These are phyloP conservation scores for Sebastes hubbsi DNA, from an alignment of 2,797 vertebrate species.

Conservation along the genomic window DNA sequence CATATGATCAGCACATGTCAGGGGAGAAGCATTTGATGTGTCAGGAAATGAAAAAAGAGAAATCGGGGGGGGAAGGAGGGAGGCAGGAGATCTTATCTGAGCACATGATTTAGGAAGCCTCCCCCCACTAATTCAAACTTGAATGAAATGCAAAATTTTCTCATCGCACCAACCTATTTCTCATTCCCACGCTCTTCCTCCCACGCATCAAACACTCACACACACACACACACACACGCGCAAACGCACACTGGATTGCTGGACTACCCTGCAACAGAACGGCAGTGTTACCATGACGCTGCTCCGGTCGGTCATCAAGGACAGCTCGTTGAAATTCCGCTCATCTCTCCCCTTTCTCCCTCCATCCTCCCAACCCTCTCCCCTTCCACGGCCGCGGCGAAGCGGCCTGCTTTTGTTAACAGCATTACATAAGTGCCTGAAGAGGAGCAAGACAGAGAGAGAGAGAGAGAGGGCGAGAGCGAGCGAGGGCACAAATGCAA, in stretches of 20 bases:
- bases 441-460: conserved; percentile 14
- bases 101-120: conserved; percentile 28
- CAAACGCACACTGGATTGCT: conserved; percentile 9
- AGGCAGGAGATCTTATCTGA: conserved; percentile 4
- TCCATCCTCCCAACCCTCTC: conserved; percentile 43
- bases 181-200: conserved; percentile 22
- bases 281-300: conserved; percentile 56
- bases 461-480: background rate
- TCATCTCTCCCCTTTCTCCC: conserved; percentile 48
- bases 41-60: conserved; percentile 22
- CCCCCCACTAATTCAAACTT: conserved; percentile 15
- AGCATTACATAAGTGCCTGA: conserved; percentile 74
- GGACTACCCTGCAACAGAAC: conserved; percentile 41
- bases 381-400: conserved; percentile 38
- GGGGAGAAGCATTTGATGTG: conserved; percentile 34
- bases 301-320: conserved; percentile 64
- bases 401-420: conserved; percentile 74
- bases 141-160: conserved; percentile 40
- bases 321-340: conserved; percentile 69
- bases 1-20: conserved; percentile 37
- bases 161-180: conserved; percentile 21
- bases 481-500: conserved; percentile 19
- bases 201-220: background rate
- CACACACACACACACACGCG: background rate
- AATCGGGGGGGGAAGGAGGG: background rate